Evolutionary conservation across 1,140 invertebrate species (phyloP).

Genomic region (Latrodectus geometricus): DNA sequence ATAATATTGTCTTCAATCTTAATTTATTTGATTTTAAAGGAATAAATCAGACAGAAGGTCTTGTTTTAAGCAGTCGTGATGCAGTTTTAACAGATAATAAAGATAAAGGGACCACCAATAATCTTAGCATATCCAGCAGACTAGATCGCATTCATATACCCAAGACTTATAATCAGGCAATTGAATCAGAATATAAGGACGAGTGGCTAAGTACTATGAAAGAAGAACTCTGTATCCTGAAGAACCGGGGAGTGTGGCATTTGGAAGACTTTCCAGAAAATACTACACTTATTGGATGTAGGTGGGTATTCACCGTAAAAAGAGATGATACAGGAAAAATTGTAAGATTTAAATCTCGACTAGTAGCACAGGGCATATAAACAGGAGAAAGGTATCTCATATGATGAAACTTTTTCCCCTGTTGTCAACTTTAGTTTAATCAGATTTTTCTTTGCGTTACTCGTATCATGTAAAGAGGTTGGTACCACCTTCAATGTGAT

Average conservation of each 20-base stretch:
- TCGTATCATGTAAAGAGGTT: neutral
- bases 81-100: no score
- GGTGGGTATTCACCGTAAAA: slow-evolving; percentile 23
- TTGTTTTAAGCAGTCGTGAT: no score
- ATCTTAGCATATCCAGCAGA: no score
- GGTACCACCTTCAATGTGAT: neutral
- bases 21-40: no score
- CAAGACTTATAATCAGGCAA: no score
- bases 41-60: no score
- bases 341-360: slow-evolving; percentile 18
- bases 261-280: neutral
- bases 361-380: slow-evolving; percentile 28
- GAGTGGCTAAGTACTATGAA: no score
- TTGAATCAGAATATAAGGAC: no score
- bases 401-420: slow-evolving; percentile 15
- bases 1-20: no score
- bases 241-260: neutral
- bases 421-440: slow-evolving; percentile 11
- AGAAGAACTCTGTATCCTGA: no score
- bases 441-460: slow-evolving; percentile 5
- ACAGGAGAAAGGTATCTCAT: neutral
- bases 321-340: neutral
- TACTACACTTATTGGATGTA: neutral
- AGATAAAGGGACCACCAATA: no score
- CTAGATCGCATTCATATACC: no score